A percentile compares a stretch with the other conserved stretches of the same genome.
Conservation (phyloP, 2,888 invertebrate genomes). For the Lissonota sp. region DNA sequence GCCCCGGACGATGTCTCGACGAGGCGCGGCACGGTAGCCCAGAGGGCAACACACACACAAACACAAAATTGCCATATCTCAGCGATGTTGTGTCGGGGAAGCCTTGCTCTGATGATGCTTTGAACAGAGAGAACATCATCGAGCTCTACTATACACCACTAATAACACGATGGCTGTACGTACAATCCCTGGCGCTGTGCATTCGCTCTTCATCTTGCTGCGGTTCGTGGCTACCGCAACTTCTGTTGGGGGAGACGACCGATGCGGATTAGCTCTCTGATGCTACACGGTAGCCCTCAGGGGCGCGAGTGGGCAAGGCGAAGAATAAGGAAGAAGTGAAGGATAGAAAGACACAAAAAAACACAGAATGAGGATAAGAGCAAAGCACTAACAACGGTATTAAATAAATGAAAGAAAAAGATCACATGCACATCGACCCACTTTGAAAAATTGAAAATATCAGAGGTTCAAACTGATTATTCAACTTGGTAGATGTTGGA, state of each 20-base stretch:
- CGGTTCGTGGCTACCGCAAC: conserved; percentile 63
- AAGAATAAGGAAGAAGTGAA: conserved; percentile 24
- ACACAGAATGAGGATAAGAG: conserved; percentile 1
- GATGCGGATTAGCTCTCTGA: conserved; percentile 63
- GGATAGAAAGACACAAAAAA: neutral
- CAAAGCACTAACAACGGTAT: conserved; percentile 45
- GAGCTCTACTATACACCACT: conserved; percentile 45
- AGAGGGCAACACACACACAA: conserved; percentile 65
- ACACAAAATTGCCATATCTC: conserved; percentile 14
- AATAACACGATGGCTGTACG: conserved; percentile 67
- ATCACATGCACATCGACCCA: conserved; percentile 52
- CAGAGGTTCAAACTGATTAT: conserved; percentile 10
- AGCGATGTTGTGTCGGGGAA: conserved; percentile 49
- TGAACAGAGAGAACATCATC: neutral
- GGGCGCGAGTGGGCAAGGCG: conserved; percentile 34
- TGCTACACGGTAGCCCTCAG: conserved; percentile 62
- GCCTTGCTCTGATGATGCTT: conserved; percentile 12
- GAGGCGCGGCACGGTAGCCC: conserved; percentile 68
- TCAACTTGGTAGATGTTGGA: neutral
- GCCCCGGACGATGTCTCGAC: conserved; percentile 60
- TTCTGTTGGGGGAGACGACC: conserved; percentile 30
- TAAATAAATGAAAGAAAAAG: conserved; percentile 21
- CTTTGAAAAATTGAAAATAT: conserved; percentile 44
- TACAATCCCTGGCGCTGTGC: conserved; percentile 23
- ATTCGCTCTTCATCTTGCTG: conserved; percentile 48